A percentile compares a stretch with the other conserved stretches of the same genome.
Conservation (phyloP, 1,140 invertebrate species). For the Drepana arcuata region DNA sequence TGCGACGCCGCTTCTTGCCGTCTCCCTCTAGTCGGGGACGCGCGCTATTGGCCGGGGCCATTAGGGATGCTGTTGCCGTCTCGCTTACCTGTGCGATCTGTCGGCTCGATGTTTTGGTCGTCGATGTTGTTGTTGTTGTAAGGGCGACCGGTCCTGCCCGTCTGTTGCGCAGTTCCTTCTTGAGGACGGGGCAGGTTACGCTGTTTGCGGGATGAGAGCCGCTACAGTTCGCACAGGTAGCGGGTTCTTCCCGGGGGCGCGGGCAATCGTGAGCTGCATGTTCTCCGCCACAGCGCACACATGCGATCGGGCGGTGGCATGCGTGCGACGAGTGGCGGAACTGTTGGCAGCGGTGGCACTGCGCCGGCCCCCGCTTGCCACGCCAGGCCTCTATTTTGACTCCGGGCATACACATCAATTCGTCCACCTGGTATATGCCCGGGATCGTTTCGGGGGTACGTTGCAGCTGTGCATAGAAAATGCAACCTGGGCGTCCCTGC, state of each 20-base stretch:
- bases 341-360: not conserved
- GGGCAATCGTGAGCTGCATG: not conserved
- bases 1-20: no score
- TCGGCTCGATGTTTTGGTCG: no score
- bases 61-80: no score
- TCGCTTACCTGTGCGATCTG: no score
- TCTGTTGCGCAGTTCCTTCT: no score
- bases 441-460: not conserved
- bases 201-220: conserved; percentile 3
- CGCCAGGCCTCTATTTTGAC: not conserved
- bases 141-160: no score
- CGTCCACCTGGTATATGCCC: not conserved
- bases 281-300: not conserved
- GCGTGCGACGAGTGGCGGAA: conserved; percentile 1
- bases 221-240: conserved; percentile 3
- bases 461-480: not conserved
- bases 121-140: no score
- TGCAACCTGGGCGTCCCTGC: not conserved
- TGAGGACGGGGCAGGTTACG: no score
- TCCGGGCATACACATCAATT: not conserved
- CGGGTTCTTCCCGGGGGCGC: not conserved
- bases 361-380: no score
- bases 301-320: not conserved
- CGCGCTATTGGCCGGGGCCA: no score
- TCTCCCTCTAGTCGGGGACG: no score